phyloP scores from a whole-genome alignment of 2,888 invertebrate species.

The Cataglyphis livida region DNA sequence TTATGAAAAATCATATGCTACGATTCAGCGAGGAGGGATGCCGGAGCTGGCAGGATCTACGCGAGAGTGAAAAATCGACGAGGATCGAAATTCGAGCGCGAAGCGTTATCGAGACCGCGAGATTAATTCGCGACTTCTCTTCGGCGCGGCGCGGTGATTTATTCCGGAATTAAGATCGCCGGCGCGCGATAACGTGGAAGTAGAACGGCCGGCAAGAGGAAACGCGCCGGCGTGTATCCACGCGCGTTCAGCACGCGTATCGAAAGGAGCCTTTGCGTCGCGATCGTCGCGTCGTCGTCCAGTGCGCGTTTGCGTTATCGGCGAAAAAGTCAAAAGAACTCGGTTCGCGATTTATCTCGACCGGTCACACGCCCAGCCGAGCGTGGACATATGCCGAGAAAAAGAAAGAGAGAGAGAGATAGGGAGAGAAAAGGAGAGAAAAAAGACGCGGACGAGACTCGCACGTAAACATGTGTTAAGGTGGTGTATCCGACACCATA shows the following conservation, averaged over 20 bases:
- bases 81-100: conserved; percentile 22
- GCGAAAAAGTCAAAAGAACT: conserved; percentile 59
- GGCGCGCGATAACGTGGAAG: conserved; percentile 69
- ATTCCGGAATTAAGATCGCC: conserved; percentile 69
- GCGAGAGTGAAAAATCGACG: background rate
- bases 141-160: conserved; percentile 58
- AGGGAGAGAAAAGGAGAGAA: background rate
- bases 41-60: background rate
- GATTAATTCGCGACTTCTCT: conserved; percentile 52
- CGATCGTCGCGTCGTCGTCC: conserved; percentile 43
- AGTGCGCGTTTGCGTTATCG: conserved; percentile 64
- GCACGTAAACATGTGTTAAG: conserved; percentile 73
- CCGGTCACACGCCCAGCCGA: conserved; percentile 69
- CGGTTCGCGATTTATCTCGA: conserved; percentile 69
- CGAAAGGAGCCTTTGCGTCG: conserved; percentile 16
- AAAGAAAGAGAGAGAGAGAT: conserved; percentile 1
- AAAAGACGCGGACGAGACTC: conserved; percentile 19
- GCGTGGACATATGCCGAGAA: conserved; percentile 53
- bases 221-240: conserved; percentile 23
- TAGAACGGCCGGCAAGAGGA: conserved; percentile 57
- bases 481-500: conserved; percentile 70
- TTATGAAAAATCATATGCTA: background rate
- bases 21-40: background rate
- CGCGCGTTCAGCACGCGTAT: conserved; percentile 35
- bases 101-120: conserved; percentile 15